Percentiles rank a stretch among this genome's conserved stretches.
These are phyloP conservation scores for Spinus olivaceus DNA, from an alignment of 2,797 vertebrate genomes.

Conservation along the genomic window DNA sequence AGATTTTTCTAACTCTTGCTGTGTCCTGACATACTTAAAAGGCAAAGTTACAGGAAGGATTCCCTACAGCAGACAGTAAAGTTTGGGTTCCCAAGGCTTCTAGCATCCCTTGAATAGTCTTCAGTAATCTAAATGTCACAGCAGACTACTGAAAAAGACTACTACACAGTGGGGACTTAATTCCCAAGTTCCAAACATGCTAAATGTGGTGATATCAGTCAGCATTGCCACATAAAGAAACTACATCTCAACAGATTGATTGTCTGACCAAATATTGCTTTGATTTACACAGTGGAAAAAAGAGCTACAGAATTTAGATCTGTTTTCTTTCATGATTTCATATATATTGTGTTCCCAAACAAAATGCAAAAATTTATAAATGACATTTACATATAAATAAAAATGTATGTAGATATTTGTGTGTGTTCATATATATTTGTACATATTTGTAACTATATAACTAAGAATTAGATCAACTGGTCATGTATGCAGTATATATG, in stretches of 20 bases:
- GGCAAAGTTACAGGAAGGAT: background rate
- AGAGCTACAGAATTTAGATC: background rate
- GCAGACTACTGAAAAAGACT: slow-evolving; percentile 1
- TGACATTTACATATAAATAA: background rate
- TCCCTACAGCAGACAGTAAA: background rate
- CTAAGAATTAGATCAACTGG: background rate
- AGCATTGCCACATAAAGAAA: background rate
- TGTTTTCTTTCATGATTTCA: background rate
- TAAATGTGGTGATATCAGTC: background rate
- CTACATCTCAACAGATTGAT: background rate
- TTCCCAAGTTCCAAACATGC: background rate
- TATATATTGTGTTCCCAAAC: background rate
- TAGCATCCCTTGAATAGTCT: background rate
- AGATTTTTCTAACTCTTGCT: background rate
- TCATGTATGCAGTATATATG: background rate
- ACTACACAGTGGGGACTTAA: background rate
- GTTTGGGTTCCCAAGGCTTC: background rate
- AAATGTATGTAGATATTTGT: background rate
- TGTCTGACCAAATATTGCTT: background rate
- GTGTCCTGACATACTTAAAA: background rate
- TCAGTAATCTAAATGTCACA: background rate
- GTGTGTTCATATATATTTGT: background rate
- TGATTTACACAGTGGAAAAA: background rate
- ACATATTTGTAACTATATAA: background rate
- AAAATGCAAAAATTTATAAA: background rate